Evolutionary conservation across 1,140 invertebrate genomes (phyloP), one percentile per base, ranked within the genome.

Genomic region (Drosophila albomicans): DNA sequence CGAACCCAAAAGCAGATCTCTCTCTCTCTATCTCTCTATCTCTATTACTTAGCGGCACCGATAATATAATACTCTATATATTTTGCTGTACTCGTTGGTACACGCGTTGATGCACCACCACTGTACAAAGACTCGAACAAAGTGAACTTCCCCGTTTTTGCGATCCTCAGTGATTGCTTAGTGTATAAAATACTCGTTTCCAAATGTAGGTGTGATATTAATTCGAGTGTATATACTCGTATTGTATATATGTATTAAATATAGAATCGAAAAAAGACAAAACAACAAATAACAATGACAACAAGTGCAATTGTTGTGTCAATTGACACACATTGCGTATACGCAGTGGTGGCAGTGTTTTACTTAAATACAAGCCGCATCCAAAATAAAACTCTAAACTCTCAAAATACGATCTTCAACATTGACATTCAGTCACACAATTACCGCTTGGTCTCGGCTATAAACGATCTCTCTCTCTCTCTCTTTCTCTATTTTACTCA

Each of bases 271-370:
- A 38, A 64, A 58, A 57, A n/a, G 67, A 43, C 59, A 59, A 68
- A 64, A 68, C 75, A 81, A 78, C 35, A 74, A 63, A 43, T 66
- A 75, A 77, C 82, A 81, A 38, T 10, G 77, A 70, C 63, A 68
- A 87, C 65, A 63, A 88, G 57, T 71, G 79, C 78, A 85, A 78
- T 89, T 68, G 73, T 79, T 59, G 79, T 57, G 54, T 38, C 15
- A 62, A 54, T 74, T 75, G 79, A 82, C 67, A 74, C 62, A 70
- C 48, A 85, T 89, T 82, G 75, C 86, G 78, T 73, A 89, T 92
- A 81, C 91, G 91, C 91, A 92, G 91, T 92, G 91, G 91, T 92
- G 91, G 91, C 91, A 92, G 91, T 92, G 91, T 92, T 92, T 91
- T 92, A 92, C 91, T 92, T 92, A 92, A 77, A 92, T 89, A 72